Conservation (phyloP, 1,140 invertebrate genomes). For the Theocolax elegans region DNA sequence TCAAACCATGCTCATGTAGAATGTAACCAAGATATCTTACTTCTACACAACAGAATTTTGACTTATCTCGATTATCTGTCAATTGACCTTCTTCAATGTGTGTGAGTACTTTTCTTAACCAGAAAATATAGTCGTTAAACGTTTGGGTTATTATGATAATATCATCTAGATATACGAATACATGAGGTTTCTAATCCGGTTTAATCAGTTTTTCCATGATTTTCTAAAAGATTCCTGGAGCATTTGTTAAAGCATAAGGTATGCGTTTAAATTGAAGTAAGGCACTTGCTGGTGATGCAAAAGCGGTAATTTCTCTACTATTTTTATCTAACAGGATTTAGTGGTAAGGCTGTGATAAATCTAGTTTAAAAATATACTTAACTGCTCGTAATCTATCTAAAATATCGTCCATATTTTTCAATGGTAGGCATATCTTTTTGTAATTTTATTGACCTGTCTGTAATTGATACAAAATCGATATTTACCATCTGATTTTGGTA, state of each 20-base stretch:
- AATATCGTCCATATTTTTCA: too few species aligned
- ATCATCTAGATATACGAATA: slow-evolving; percentile 50
- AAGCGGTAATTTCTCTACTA: slow-evolving; percentile 54
- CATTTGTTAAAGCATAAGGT: slow-evolving; percentile 55
- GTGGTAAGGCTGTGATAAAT: slow-evolving; percentile 16
- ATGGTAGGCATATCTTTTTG: too few species aligned
- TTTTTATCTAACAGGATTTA: slow-evolving; percentile 51
- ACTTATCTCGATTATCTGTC: background rate
- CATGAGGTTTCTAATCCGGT: slow-evolving; percentile 41
- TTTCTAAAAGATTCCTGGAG: slow-evolving; percentile 45
- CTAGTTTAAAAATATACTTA: background rate
- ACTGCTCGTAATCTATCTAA: too few species aligned
- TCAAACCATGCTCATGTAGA: background rate
- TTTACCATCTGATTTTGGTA: too few species aligned
- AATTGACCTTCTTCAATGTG: slow-evolving; percentile 29
- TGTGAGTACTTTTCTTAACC: slow-evolving; percentile 47
- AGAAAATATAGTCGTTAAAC: slow-evolving; percentile 51
- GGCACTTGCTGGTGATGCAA: slow-evolving; percentile 45
- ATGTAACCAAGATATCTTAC: background rate
- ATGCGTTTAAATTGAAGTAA: slow-evolving; percentile 53
- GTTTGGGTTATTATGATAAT: too few species aligned
- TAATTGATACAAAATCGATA: too few species aligned
- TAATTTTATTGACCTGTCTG: too few species aligned
- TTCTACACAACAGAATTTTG: background rate
- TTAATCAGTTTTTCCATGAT: too few species aligned